A percentile compares a stretch with the other conserved stretches of the same genome.
Evolutionary conservation across 2,797 vertebrate genomes (phyloP).

Genomic region (Chelidonichthys spinosus): DNA sequence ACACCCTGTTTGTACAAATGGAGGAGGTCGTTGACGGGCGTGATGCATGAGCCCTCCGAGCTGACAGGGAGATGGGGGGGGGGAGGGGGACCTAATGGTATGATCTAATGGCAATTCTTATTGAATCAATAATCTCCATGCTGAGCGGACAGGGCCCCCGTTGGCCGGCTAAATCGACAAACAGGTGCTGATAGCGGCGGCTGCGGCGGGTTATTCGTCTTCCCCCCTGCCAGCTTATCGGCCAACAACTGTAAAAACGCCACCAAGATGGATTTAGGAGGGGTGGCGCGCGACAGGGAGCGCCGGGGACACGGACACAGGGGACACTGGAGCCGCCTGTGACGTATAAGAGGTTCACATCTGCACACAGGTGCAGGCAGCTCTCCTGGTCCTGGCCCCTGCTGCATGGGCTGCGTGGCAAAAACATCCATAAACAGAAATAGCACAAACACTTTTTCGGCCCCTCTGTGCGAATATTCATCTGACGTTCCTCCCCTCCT

Average conservation of each 20-base stretch:
- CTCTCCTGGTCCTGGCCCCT: constrained; percentile 33
- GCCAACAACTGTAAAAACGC: constrained; percentile 91
- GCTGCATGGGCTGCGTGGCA: constrained; percentile 7
- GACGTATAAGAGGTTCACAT: constrained; percentile 51
- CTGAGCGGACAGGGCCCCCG: constrained; percentile 92
- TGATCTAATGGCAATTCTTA: constrained; percentile 98
- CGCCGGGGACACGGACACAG: constrained; percentile 57
- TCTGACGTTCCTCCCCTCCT: background rate
- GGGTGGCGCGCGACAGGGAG: constrained; percentile 47
- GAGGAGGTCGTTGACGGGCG: constrained; percentile 81
- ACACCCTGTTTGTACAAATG: constrained; percentile 90
- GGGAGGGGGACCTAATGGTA: constrained; percentile 86
- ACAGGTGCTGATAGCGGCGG: constrained; percentile 92
- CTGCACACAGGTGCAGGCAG: constrained; percentile 46
- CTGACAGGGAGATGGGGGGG: constrained; percentile 83
- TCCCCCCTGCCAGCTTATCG: constrained; percentile 91
- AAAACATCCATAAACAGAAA: constrained; percentile 27
- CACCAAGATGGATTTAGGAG: constrained; percentile 90
- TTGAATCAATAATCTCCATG: constrained; percentile 99
- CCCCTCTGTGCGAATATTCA: constrained; percentile 7
- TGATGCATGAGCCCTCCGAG: constrained; percentile 90
- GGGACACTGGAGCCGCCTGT: constrained; percentile 63
- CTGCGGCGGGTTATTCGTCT: constrained; percentile 93
- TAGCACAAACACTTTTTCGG: background rate
- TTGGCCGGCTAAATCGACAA: constrained; percentile 90